Base-by-base conservation (phyloP, 2,888 invertebrate species). In the Pharmacophagus antenor region DNA sequence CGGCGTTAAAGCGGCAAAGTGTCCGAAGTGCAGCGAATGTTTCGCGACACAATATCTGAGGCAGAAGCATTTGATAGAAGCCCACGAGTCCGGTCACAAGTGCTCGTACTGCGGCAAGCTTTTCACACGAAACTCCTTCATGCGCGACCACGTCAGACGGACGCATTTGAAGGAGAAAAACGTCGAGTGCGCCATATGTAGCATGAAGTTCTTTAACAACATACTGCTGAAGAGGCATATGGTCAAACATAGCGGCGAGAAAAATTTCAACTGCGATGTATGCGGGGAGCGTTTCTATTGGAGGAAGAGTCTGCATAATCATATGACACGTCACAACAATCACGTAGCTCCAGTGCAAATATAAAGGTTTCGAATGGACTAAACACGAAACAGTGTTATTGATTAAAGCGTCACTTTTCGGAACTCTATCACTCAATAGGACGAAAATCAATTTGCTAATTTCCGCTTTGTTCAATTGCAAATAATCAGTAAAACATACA, bases 271-370 rank as follows among this genome's bases (percentile, higher is more conserved):
- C 54, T 93, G 94, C 63, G 92, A 93, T 50, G 79, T 92, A 1
- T 94, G 94, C 60, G 92, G 92, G 0, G 92, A 92, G 62, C 85
- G 92, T 66, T 92, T 93, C 64, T 91, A 92, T 42, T 93, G 93
- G 77, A 86, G 92, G 58, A 93, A 93, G 56, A 92, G 93, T 67
- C 76, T 94, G 27, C 88, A 91, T 17, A 91, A 91, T 0, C 94
- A 94, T 65, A 86, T 92, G 73, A 85, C 79, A 25, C 80, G 85
- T 63, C 90, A 89, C 71, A 80, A 65, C 63, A 88, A 82, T 52
- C 77, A 77, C 54, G 56, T 74, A 1, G 71, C 73, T 61, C 58
- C 75, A 21, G 56, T 75, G 41, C 72, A 72, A 50, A 65, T 73
- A n/a, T 57, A 57, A 25, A 37, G 17, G 17, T 0, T 18, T n/a